phyloP scores from a whole-genome alignment of 2,888 invertebrate genomes.

The Yponomeuta cagnagella region DNA sequence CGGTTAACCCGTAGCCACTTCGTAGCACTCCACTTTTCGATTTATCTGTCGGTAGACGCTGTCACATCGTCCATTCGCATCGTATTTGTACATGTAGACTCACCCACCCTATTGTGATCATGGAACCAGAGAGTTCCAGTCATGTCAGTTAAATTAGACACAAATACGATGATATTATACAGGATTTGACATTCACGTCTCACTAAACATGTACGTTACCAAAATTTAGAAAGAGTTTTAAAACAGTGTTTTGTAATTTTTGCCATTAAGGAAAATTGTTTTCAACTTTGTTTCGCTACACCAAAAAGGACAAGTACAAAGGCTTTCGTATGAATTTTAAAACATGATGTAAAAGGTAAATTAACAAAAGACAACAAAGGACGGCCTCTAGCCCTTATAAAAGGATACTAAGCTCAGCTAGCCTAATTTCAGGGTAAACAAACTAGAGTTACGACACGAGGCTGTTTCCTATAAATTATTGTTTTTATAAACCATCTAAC shows the following conservation, averaged over 20 bases:
- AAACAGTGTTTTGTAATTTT: too few species aligned
- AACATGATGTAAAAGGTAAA: not conserved
- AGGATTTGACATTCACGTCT: too few species aligned
- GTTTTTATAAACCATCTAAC: too few species aligned
- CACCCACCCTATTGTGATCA: too few species aligned
- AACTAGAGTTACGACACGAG: not conserved
- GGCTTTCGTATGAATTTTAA: not conserved
- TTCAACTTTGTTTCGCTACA: not conserved
- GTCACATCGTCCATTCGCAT: not conserved
- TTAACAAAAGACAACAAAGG: not conserved
- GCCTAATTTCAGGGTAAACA: not conserved
- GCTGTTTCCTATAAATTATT: too few species aligned
- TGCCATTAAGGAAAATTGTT: too few species aligned
- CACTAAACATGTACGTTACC: too few species aligned
- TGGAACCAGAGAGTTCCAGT: too few species aligned
- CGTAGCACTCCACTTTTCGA: not conserved
- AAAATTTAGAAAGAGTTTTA: too few species aligned
- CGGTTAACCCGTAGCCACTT: not conserved
- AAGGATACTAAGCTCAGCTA: not conserved
- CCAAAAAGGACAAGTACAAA: not conserved
- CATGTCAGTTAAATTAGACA: too few species aligned
- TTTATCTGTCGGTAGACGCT: not conserved
- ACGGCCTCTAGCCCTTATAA: not conserved
- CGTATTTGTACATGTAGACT: too few species aligned
- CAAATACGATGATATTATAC: too few species aligned